Base-by-base conservation (phyloP, 2,797 vertebrate species). In the Diplodus puntazzo region DNA sequence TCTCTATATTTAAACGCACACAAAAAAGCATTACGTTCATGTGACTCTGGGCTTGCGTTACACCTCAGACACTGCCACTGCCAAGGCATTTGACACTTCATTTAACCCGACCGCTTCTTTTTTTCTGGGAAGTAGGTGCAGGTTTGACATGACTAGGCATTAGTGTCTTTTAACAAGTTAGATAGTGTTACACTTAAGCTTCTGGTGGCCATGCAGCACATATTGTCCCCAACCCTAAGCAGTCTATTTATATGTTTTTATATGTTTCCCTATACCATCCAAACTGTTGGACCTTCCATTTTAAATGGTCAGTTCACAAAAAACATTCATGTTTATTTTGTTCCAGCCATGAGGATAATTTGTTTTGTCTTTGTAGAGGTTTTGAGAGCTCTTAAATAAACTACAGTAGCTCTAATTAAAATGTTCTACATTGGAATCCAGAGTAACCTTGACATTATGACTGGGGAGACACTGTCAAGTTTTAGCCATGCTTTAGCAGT, bases 1-100 rank as follows among this genome's bases (percentile, higher is more conserved):
- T 80, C 65, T 87, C 93, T 94, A 93, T 92, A 92, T 92, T 91
- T 94, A 93, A 89, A 81, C 82, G 1, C 70, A 48, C 48, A 69
- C 69, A 88, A 88, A 91, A 63, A 90, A 82, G 83, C 81, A 80
- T 84, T 11, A 83, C 20, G 60, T 68, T 77, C 87, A 90, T 81
- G 80, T 92, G 87, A 89, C 81, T 43, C 53, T 2, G 75, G 84
- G 25, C 30, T 88, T 81, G 53, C 50, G 50, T 93, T 90, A 84
- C 92, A 85, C 20, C 21, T 50, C 69, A 69, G 71, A 77, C 55
- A 17, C 62, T 8, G 34, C 58, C 69, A 49, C 13, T 8, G 23
- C 39, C 0, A 0, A 30, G 72, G 73, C 70, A 86, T 82, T 75
- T 78, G 73, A 88, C 81, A 78, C 79, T 81, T 81, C 58, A 27